Base-by-base conservation (phyloP, 2,113 vertebrate species). In the Ascaphus truei region DNA sequence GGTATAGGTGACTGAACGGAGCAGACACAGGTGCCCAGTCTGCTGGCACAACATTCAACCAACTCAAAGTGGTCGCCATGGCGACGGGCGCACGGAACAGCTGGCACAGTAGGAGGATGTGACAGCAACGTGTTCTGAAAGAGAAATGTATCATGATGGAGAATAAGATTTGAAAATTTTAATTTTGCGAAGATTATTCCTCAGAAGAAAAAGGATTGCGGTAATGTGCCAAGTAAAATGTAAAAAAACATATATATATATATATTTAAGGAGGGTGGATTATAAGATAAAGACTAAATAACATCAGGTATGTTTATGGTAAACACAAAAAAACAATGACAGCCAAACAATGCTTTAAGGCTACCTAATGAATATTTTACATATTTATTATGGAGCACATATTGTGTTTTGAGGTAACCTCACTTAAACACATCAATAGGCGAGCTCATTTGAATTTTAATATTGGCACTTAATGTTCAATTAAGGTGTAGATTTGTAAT, bases 71-170 rank as follows among this genome's bases (percentile, higher is more conserved):
- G 66, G 66, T 69, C 60, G 66, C 66, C 37, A 69, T 69, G 66
- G 66, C 60, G 66, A 56, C 66, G 60, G 33, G 66, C 50, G 58
- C 15, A 51, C 23, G 26, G 56, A 60, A 69, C 66, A 69, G 66
- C 66, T 69, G 66, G 66, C 66, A 69, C 55, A 60, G 66, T 69
- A 60, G 66, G 66, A 69, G 36, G 58, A 50, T 55, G 37, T 68
- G 65, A 69, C 66, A 69, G 56, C 66, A 22, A 53, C 23, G 66
- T 69, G 56, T 59, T 51, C 45, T 59, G 66, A 69, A 69, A 69
- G 43, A 60, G 66, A 69, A 69, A 69, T 47, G 25, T 48, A 69
- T 69, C 66, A 69, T 51, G 53, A 60, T 69, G 45, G 33, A 69
- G 33, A 58, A 27, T 43, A 37, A 69, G 55, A 60, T 37, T 51